Percentiles rank a stretch among this genome's conserved stretches.
phyloP scores from a whole-genome alignment of 2,113 vertebrate genomes.

The Atlantisia rogersi region DNA sequence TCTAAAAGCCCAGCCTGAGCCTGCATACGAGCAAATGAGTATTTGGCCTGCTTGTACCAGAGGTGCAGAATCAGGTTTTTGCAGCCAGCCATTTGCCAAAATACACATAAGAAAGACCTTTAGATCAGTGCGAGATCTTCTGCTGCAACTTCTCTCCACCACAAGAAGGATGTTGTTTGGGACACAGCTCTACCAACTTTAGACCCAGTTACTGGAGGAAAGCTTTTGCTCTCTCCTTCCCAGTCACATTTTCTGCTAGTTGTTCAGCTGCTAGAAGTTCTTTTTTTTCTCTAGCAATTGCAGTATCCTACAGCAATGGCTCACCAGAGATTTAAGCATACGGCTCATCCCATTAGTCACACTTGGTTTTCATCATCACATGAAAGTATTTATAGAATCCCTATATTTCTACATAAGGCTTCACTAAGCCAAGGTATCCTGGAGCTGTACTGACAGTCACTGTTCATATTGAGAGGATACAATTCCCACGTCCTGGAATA shows the following conservation, averaged over 20 bases:
- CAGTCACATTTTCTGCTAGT: background rate
- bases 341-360: background rate
- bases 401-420: background rate
- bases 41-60: background rate
- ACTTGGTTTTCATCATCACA: background rate
- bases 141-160: background rate
- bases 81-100: background rate
- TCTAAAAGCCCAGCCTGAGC: background rate
- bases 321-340: conserved; percentile 2
- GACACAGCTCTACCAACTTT: background rate
- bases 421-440: background rate
- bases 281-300: background rate
- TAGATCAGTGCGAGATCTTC: background rate
- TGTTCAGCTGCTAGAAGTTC: background rate
- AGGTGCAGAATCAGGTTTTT: background rate
- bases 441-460: background rate
- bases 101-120: background rate
- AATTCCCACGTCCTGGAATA: background rate
- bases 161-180: background rate
- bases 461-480: background rate
- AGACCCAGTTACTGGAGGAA: background rate
- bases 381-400: conserved; percentile 14
- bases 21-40: background rate
- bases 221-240: background rate
- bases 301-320: background rate